Conservation (phyloP, 2,797 vertebrate genomes). For the Tinamus major region DNA sequence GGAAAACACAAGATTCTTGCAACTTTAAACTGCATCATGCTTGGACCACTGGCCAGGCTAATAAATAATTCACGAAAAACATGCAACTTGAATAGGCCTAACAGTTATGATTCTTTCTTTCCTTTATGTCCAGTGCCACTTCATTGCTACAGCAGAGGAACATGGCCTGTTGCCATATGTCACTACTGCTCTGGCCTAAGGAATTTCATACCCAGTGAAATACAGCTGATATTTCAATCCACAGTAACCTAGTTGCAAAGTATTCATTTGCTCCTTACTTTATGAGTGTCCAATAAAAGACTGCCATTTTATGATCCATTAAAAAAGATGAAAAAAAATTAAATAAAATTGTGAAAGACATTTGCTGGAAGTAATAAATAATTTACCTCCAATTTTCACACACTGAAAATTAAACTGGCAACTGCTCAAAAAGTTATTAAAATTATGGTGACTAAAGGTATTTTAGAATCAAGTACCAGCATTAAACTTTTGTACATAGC, state of each 20-base stretch:
- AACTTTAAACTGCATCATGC: neutral
- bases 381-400: constrained; percentile 79
- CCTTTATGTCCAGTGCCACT: neutral
- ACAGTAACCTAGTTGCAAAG: constrained; percentile 73
- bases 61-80: neutral
- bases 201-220: constrained; percentile 65
- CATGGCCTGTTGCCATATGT: constrained; percentile 2
- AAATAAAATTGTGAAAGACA: constrained; percentile 81
- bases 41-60: neutral
- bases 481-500: constrained; percentile 47
- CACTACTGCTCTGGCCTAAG: constrained; percentile 8
- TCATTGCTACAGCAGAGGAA: constrained; percentile 6
- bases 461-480: constrained; percentile 66
- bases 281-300: constrained; percentile 76
- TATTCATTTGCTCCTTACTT: constrained; percentile 77
- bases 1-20: neutral
- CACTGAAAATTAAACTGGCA: constrained; percentile 81
- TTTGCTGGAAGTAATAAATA: constrained; percentile 82
- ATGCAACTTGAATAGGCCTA: neutral
- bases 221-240: constrained; percentile 76
- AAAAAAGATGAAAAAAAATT: constrained; percentile 80
- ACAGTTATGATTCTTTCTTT: neutral
- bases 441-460: constrained; percentile 74
- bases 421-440: constrained; percentile 81
- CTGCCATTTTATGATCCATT: constrained; percentile 79